These are phyloP conservation scores for Helogale parvula DNA, from an alignment of 2,113 vertebrate genomes.

Conservation along the genomic window DNA sequence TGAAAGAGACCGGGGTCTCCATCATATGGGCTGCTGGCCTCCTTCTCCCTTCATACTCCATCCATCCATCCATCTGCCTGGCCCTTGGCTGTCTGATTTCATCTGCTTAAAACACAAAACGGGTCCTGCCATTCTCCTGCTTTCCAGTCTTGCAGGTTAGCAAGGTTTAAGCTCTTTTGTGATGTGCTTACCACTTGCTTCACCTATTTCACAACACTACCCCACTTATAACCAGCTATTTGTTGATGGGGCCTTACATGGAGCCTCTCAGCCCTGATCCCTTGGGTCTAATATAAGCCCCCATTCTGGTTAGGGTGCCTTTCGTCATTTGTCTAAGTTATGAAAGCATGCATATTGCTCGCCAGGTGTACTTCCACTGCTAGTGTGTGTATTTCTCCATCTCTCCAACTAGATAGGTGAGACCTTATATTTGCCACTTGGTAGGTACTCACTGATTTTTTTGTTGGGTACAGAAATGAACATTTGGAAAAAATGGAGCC, in stretches of 20 bases:
- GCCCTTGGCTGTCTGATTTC: neutral
- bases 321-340: neutral
- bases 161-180: neutral
- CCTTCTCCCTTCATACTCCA: neutral
- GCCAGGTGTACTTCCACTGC: neutral
- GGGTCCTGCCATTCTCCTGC: too few species aligned
- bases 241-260: neutral
- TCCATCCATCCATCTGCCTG: neutral
- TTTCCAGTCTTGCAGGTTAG: neutral
- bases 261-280: neutral
- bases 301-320: neutral
- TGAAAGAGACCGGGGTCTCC: neutral
- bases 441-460: neutral
- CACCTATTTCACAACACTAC: neutral
- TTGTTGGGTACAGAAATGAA: neutral
- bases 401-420: neutral
- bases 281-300: neutral
- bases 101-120: neutral
- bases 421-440: neutral
- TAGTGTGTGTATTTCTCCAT: neutral
- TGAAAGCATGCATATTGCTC: neutral
- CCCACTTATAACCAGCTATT: rapidly evolving
- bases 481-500: neutral
- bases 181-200: neutral
- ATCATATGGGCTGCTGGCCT: neutral